These are phyloP conservation scores for Rutpela maculata DNA, from an alignment of 2,888 invertebrate species.

Conservation along the genomic window DNA sequence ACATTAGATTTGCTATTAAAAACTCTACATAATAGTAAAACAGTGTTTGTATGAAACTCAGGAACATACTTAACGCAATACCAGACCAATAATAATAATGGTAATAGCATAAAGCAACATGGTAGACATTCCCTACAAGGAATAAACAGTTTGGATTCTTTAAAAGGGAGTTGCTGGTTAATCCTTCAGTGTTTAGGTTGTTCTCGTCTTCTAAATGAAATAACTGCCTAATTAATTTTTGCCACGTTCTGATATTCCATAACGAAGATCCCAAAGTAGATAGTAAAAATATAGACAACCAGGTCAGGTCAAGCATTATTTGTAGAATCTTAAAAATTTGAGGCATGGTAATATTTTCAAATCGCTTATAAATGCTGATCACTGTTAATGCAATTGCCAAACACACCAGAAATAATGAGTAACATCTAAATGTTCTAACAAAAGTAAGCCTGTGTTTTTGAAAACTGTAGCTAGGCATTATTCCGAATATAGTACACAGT, in stretches of 20 bases:
- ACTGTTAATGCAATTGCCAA: not conserved
- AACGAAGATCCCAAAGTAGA: constrained; percentile 2
- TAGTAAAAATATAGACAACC: not conserved
- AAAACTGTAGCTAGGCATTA: constrained; percentile 14
- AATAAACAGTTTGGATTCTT: not conserved
- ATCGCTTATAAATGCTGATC: not conserved
- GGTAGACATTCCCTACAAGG: not conserved
- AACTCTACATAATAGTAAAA: not conserved
- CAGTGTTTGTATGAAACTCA: not conserved
- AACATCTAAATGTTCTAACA: constrained; percentile 15
- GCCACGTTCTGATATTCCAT: not conserved
- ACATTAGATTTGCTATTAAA: not conserved
- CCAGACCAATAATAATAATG: not conserved
- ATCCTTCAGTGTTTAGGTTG: not conserved
- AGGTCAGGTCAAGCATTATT: not conserved
- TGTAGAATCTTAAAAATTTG: not conserved
- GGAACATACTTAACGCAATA: not conserved
- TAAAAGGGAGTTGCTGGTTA: not conserved
- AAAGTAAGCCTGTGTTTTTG: not conserved
- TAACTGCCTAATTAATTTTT: not conserved
- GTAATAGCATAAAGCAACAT: not conserved
- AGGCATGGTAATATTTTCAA: no score
- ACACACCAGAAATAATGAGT: not conserved
- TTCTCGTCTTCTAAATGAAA: not conserved
- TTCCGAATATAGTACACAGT: not conserved